Evolutionary conservation across 2,888 invertebrate genomes (phyloP), one percentile per base, ranked within the genome.

Genomic region (Coenonympha glycerion): DNA sequence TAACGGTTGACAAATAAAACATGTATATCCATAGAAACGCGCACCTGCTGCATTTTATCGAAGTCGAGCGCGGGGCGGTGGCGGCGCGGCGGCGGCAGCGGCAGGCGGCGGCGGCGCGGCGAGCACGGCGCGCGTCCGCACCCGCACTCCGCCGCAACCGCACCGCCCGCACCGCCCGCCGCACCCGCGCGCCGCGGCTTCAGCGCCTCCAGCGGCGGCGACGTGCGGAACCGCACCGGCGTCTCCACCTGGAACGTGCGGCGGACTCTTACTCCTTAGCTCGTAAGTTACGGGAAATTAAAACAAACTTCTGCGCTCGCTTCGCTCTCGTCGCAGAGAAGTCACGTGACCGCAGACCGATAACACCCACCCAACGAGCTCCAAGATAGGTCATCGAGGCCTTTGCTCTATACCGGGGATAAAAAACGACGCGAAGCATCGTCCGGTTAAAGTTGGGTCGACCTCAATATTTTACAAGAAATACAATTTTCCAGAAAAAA

Each of bases 11-110:
- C n/a, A n/a, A n/a, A n/a, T n/a, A n/a, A n/a, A n/a, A n/a, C n/a
- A n/a, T n/a, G n/a, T n/a, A n/a, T n/a, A n/a, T n/a, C n/a, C n/a
- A n/a, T n/a, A n/a, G n/a, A n/a, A n/a, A n/a, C n/a, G n/a, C n/a
- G 22, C 87, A 95, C 95, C 93, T 95, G 95, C 89, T 96, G 96
- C 96, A 97, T 97, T 89, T 97, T 97, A 83, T 97, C 97, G 79
- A 97, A 96, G 89, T 97, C 96, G 71, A 97, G 91, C 82, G 95
- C 96, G 62, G 97, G 97, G 73, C 96, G 90, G 79, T 93, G 91
- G 18, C 90, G 79, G 58, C 80, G 74, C 60, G 79, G 81, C 60
- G 78, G 76, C 62, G 82, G 76, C 62, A 76, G 76, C 58, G 76
- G 71, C 69, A 69, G 44, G 71, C 84, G 85, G 79, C 84, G 79